These are phyloP conservation scores for Incurvaria masculella DNA, from an alignment of 2,888 invertebrate genomes.

Conservation along the genomic window DNA sequence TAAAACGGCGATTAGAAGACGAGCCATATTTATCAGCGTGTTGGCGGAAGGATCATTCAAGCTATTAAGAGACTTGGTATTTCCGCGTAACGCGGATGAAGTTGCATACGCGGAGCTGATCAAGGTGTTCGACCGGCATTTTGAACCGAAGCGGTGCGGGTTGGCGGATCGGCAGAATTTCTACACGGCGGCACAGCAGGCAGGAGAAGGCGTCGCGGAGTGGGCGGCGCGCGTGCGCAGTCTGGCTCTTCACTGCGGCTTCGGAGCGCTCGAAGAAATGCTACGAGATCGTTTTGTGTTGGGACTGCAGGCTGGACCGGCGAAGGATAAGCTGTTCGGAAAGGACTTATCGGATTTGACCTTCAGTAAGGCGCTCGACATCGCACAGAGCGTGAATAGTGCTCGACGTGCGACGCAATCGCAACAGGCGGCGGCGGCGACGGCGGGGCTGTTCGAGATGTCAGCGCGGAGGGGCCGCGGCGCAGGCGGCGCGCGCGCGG, in stretches of 20 bases:
- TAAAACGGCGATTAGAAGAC: too few relatives aligned
- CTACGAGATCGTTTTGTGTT: conserved; percentile 15
- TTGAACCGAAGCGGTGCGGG: conserved; percentile 9
- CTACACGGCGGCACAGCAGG: conserved; percentile 14
- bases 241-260: conserved; percentile 10
- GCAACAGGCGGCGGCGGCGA: neutral
- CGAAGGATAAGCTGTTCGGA: conserved; percentile 13
- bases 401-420: conserved; percentile 6
- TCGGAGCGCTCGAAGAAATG: conserved; percentile 8
- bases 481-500: neutral
- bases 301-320: conserved; percentile 13
- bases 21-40: too few relatives aligned
- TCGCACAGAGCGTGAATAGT: conserved; percentile 12
- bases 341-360: conserved; percentile 10
- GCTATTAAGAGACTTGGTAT: too few relatives aligned
- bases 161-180: conserved; percentile 14
- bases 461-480: neutral
- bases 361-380: conserved; percentile 12
- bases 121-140: conserved; percentile 5
- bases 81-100: too few relatives aligned
- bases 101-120: too few relatives aligned
- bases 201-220: conserved; percentile 14
- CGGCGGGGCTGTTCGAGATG: too few relatives aligned
- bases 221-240: conserved; percentile 15
- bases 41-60: too few relatives aligned